phyloP scores from a whole-genome alignment of 2,888 invertebrate genomes.

The Ephialtes manifestator region DNA sequence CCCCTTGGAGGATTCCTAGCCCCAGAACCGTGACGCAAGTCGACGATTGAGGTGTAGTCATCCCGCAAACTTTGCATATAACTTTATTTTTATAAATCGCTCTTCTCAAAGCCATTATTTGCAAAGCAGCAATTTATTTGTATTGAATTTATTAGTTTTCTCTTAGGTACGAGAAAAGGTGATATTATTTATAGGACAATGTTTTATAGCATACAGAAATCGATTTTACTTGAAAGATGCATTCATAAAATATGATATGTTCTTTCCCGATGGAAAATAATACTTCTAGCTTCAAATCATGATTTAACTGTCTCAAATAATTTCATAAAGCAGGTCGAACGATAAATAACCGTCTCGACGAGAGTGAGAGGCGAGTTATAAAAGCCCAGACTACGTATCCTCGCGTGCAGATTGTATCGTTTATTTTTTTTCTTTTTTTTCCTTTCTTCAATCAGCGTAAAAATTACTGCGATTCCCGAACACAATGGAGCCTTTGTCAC shows the following conservation, averaged over 20 bases:
- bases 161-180: no score
- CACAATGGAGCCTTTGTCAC: slow-evolving; percentile 74
- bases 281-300: no score
- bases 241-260: no score
- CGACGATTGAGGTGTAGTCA: neutral
- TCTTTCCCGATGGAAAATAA: no score
- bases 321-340: neutral
- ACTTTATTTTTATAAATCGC: neutral
- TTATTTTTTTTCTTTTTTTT: slow-evolving; percentile 31
- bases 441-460: slow-evolving; percentile 63
- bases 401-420: slow-evolving; percentile 59
- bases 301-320: neutral
- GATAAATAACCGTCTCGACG: slow-evolving; percentile 50
- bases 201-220: no score
- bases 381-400: neutral
- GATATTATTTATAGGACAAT: no score
- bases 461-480: slow-evolving; percentile 74
- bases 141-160: neutral
- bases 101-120: neutral
- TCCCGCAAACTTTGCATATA: neutral
- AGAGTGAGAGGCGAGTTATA: slow-evolving; percentile 14
- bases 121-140: neutral
- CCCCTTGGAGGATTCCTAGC: slow-evolving; percentile 34
- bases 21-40: neutral
- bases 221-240: no score